These are phyloP conservation scores for Amyelois transitella DNA, from an alignment of 1,140 invertebrate genomes.

Conservation along the genomic window DNA sequence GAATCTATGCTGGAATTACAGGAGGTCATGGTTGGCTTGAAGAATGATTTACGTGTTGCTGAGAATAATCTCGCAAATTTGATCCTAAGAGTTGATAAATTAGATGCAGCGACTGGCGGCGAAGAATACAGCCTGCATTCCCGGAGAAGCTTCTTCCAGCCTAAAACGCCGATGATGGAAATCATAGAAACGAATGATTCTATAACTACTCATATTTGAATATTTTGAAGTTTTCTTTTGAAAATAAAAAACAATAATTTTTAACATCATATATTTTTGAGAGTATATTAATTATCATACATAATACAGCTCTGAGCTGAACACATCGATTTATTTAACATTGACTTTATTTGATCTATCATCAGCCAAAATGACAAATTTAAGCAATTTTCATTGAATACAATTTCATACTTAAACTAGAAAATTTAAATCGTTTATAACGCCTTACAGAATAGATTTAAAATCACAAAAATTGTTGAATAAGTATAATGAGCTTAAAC, in stretches of 20 bases:
- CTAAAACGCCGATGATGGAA: slow-evolving; percentile 9
- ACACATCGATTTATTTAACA: slow-evolving; percentile 32
- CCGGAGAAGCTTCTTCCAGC: slow-evolving; percentile 19
- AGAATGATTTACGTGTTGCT: slow-evolving; percentile 30
- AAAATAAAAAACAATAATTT: slow-evolving; percentile 14
- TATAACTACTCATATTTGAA: neutral
- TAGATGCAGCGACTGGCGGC: slow-evolving; percentile 15
- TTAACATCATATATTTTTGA: slow-evolving; percentile 41
- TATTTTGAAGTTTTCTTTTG: neutral
- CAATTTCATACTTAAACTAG: neutral
- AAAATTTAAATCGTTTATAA: slow-evolving; percentile 20
- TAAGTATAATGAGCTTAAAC: neutral
- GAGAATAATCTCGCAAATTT: slow-evolving; percentile 30
- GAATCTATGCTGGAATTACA: slow-evolving; percentile 44
- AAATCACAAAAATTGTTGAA: slow-evolving; percentile 1
- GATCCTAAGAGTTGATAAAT: slow-evolving; percentile 32
- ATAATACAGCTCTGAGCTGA: slow-evolving; percentile 57
- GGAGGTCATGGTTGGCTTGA: slow-evolving; percentile 26
- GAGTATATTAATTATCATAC: slow-evolving; percentile 21
- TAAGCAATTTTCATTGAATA: slow-evolving; percentile 12
- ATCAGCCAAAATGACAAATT: slow-evolving; percentile 14
- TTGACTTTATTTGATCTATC: slow-evolving; percentile 18
- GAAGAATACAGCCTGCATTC: slow-evolving; percentile 28
- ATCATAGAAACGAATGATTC: slow-evolving; percentile 7
- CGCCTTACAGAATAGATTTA: slow-evolving; percentile 16